Conservation (phyloP, 2,888 invertebrate genomes). For the Conus canariensis region DNA sequence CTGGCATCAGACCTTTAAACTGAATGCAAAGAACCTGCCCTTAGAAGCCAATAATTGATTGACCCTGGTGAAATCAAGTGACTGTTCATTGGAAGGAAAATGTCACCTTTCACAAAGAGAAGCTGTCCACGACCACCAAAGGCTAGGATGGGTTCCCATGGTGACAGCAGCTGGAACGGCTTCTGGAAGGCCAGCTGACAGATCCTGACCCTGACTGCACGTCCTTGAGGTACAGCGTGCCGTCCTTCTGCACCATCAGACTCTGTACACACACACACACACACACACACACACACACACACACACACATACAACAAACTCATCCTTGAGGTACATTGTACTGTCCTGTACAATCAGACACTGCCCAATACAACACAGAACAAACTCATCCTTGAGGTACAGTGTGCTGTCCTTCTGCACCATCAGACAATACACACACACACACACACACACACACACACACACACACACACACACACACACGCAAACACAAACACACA, state of each 20-base stretch:
- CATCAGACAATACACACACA: neutral
- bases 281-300: neutral
- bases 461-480: neutral
- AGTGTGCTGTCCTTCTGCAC: constrained; percentile 64
- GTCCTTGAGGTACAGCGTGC: constrained; percentile 67
- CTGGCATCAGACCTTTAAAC: too few species aligned
- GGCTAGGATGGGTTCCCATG: constrained; percentile 73
- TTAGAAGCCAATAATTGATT: too few species aligned
- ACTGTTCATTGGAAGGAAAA: too few species aligned
- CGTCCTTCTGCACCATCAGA: constrained; percentile 63
- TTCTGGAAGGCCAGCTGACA: constrained; percentile 68
- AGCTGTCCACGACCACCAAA: constrained; percentile 66
- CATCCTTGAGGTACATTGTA: constrained; percentile 66
- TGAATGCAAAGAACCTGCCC: too few species aligned
- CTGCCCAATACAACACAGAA: constrained; percentile 50
- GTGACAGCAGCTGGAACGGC: constrained; percentile 62
- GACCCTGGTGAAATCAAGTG: too few species aligned
- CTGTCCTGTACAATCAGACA: constrained; percentile 65
- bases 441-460: neutral
- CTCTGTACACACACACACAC: constrained; percentile 53
- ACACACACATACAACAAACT: constrained; percentile 64
- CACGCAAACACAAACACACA: neutral
- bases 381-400: constrained; percentile 68
- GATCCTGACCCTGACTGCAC: constrained; percentile 60
- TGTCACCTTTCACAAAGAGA: constrained; percentile 70